Conservation (phyloP, 2,888 invertebrate genomes). For the Troides oblongomaculatus region DNA sequence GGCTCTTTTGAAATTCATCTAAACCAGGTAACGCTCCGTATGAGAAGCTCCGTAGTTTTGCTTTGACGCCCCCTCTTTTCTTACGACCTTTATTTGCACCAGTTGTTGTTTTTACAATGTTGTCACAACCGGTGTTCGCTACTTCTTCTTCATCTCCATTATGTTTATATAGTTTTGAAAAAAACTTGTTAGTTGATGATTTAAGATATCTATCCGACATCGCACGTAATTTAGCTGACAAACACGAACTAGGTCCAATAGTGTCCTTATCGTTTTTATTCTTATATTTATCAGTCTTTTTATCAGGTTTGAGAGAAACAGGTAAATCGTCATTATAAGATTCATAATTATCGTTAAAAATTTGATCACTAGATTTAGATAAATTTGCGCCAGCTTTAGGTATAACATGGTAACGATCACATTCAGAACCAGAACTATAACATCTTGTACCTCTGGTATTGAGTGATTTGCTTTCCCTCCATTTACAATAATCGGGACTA, state of each 20-base stretch:
- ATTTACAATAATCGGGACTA: slow-evolving; percentile 62
- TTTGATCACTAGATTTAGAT: slow-evolving; percentile 78
- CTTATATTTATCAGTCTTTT: slow-evolving; percentile 76
- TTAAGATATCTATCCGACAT: slow-evolving; percentile 87
- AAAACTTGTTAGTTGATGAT: slow-evolving; percentile 83
- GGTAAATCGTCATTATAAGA: slow-evolving; percentile 52
- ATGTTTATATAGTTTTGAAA: slow-evolving; percentile 83
- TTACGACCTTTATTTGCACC: slow-evolving; percentile 60
- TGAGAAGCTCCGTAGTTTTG: slow-evolving; percentile 85
- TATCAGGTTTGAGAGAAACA: slow-evolving; percentile 58
- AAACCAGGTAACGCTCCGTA: slow-evolving; percentile 87
- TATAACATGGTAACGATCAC: slow-evolving; percentile 70
- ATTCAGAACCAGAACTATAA: slow-evolving; percentile 76
- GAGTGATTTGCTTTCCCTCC: slow-evolving; percentile 67
- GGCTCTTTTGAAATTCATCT: slow-evolving; percentile 83
- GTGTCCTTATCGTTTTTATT: slow-evolving; percentile 70
- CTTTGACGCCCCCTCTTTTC: slow-evolving; percentile 68
- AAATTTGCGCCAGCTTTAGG: slow-evolving; percentile 69
- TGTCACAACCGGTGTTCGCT: slow-evolving; percentile 50
- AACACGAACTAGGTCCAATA: slow-evolving; percentile 80
- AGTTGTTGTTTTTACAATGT: slow-evolving; percentile 55
- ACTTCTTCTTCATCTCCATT: slow-evolving; percentile 60
- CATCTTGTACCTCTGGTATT: slow-evolving; percentile 68
- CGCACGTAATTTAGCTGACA: slow-evolving; percentile 84
- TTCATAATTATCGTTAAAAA: slow-evolving; percentile 76